Evolutionary conservation across 2,797 vertebrate genomes (phyloP), one percentile per base, ranked within the genome.

Genomic region (Paratrypauchen microcephalus): DNA sequence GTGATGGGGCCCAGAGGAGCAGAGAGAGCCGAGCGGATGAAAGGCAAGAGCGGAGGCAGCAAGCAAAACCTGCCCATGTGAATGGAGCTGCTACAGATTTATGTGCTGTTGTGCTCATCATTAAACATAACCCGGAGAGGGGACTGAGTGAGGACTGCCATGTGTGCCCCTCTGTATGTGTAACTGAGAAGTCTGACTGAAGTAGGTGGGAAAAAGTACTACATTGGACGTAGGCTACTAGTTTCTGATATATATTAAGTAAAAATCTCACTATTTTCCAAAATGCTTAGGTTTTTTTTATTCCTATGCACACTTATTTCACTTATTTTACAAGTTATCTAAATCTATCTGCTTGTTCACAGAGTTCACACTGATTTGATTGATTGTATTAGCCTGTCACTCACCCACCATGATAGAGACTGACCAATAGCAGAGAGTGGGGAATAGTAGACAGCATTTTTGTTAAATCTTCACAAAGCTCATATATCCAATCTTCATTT

Each of bases 31-130:
- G 79, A 73, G 57, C 68, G 81, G 86, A 87, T 86, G 83, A 86
- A 85, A 87, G 80, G 77, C 81, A 86, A 87, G 82, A 77, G 80
- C 81, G 66, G 80, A 87, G 85, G 85, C 84, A 57, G 83, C 83
- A 82, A 80, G 79, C 73, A 84, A 89, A 92, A 91, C 89, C 84
- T 87, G 77, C 84, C 82, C 75, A 80, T 75, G 75, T 87, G 88
- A 90, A 77, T 82, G 2, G 75, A 83, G 87, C 83, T 69, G 87
- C 86, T 77, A 65, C 72, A 84, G 83, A 89, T 89, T 88, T 82
- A 87, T 88, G 79, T 78, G 79, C 84, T 79, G 83, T 84, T 87
- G 79, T 80, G 83, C 77, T 78, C 85, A 83, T 89, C 85, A 80
- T 88, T 89, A 84, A 81, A 85, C 80, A 85, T 88, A 83, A 81